phyloP scores from a whole-genome alignment of 2,113 vertebrate species.

The Pachyramphus minor region DNA sequence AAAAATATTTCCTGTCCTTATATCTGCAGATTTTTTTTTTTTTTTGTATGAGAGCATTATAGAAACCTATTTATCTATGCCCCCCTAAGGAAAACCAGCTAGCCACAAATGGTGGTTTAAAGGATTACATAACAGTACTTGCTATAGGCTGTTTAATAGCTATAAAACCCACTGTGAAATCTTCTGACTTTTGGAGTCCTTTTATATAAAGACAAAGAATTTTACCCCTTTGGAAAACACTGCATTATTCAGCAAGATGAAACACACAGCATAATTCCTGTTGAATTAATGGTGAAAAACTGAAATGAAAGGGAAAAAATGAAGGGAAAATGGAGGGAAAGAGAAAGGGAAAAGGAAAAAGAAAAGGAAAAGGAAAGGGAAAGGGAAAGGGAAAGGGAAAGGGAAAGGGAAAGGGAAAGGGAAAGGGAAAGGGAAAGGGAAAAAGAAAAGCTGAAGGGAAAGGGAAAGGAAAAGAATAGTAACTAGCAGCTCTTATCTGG shows the following conservation, averaged over 20 bases:
- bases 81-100: not conserved
- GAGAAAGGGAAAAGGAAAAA: accelerated
- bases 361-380: not conserved
- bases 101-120: constrained; percentile 9
- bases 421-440: too few relatives aligned
- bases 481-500: not conserved
- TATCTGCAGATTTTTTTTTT: not conserved
- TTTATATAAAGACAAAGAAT: not conserved
- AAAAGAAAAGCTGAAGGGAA: not conserved
- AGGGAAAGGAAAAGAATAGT: not conserved
- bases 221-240: not conserved
- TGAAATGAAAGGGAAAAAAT: too few relatives aligned
- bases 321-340: not conserved
- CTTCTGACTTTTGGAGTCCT: not conserved
- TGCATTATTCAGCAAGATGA: not conserved
- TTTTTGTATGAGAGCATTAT: not conserved
- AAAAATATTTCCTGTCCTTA: not conserved
- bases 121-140: not conserved
- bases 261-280: not conserved
- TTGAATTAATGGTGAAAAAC: not conserved
- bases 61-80: not conserved
- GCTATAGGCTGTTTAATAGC: not conserved
- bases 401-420: not conserved
- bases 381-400: not conserved
- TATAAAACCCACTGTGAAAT: not conserved